Base-by-base conservation (phyloP, 1,140 invertebrate species). In the Drosophila pectinifera region DNA sequence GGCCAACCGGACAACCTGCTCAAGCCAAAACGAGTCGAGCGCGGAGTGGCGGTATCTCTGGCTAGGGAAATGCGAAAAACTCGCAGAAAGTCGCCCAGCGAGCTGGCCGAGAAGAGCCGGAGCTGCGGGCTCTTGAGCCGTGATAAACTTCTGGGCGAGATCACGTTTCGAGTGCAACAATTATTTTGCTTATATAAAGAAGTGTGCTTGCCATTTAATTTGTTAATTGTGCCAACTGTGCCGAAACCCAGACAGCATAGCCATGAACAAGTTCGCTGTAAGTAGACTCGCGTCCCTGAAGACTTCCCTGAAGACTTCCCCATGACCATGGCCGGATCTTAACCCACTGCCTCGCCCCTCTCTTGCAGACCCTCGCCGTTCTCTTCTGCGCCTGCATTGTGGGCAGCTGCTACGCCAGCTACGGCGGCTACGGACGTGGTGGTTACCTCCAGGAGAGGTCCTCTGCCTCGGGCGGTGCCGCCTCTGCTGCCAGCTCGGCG, bases 171-270 rank as follows among this genome's bases (percentile, higher is more conserved):
- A 84, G 75, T 74, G 70, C 75, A 69, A 69, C 75, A 89, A 84
- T 84, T 70, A 64, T 72, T 77, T 89, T 84, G 84, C 84, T 84
- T 89, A 89, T 89, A 89, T 78, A 89, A 88, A 89, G 84, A 89
- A 89, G 80, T 84, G 80, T 89, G 84, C 84, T 80, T 78, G 65
- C 73, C 84, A 72, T 69, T 80, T 84, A 75, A 79, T 80, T 84
- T 89, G 84, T 89, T 89, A 89, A 86, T 86, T 88, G 83, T 88
- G 83, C 83, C 79, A 86, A 88, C 84, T 88, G 83, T 82, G 68
- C 43, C 84, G 76, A 88, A 74, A 73, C 76, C 68, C 61, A 62
- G 24, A 73, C 79, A 80, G 38, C 41, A 58, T 58, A 88, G 48
- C 84, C 84, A 88, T 88, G 83, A 88, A 88, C 84, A 83, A 80